Base-by-base conservation (phyloP, 2,888 invertebrate species). In the Hirtodrosophila trivittata region DNA sequence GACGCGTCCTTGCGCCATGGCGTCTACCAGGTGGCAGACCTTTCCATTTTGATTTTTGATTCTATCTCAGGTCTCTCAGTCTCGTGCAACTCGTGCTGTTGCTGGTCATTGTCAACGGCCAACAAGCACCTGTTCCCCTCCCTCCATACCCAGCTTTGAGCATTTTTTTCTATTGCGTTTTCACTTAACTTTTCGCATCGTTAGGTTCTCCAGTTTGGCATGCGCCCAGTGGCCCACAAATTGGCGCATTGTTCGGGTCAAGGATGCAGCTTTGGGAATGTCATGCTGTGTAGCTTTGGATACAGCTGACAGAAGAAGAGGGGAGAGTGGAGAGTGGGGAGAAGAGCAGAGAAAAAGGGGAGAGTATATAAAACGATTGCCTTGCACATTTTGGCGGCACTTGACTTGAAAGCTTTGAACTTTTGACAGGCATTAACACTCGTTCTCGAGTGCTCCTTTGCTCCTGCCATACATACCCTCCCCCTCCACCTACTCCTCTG, bases 171-270 rank as follows among this genome's bases (percentile, higher is more conserved):
- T 16, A 25, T 49, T 16, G 18, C 30, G 43, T 56, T 67, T 54
- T 30, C 55, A 46, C 38, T 54, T 62, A 52, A 50, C 49, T 65
- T 54, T 69, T 52, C 38, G 37, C 54, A 7, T 69, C 56, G 65
- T 66, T 71, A 33, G 55, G 37, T 33, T 45, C 14, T 14, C 5
- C 9, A 32, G 28, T 39, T 14, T 46, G 30, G 13, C 28, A 35
- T 16, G 21, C 42, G 39, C 45, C 46, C 33, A 25, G 13, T 62
- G 74, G 66, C 74, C 58, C 69, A 73, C 66, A 74, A 77, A 66
- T 66, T 59, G 63, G 51, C 63, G 85, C 60, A 69, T 85, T 85
- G 85, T 85, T 77, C 85, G 77, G 77, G 86, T 85, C 77, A 85
- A 77, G 77, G 86, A 77, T 80, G 64, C 77, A 62, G 55, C 43